These are phyloP conservation scores for Epinephelus moara DNA, from an alignment of 2,113 vertebrate species.

Conservation along the genomic window DNA sequence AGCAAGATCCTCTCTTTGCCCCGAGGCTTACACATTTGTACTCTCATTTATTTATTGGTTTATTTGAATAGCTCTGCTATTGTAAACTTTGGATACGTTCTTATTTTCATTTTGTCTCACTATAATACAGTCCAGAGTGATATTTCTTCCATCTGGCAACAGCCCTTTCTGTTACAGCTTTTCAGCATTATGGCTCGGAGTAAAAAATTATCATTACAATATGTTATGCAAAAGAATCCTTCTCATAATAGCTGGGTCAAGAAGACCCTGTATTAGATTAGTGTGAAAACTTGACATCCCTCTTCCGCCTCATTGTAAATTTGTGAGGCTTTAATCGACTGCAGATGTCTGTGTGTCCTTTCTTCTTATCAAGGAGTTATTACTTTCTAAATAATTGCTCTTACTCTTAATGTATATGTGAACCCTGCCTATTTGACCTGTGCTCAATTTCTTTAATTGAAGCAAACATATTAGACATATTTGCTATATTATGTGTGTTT, in stretches of 20 bases:
- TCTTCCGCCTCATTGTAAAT: slow-evolving; percentile 78
- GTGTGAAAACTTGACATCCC: slow-evolving; percentile 77
- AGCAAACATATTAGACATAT: slow-evolving; percentile 70
- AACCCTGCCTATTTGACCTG: slow-evolving; percentile 75
- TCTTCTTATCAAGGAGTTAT: slow-evolving; percentile 79
- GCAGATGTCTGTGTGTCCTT: slow-evolving; percentile 78
- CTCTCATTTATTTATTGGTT: slow-evolving; percentile 79
- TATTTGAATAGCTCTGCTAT: slow-evolving; percentile 73
- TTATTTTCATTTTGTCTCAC: slow-evolving; percentile 66
- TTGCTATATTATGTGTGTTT: slow-evolving; percentile 70
- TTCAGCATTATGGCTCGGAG: slow-evolving; percentile 44
- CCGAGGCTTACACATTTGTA: slow-evolving; percentile 71
- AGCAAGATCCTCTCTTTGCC: slow-evolving; percentile 63
- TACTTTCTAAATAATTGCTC: slow-evolving; percentile 82
- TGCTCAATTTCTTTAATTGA: slow-evolving; percentile 70
- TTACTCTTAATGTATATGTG: slow-evolving; percentile 71
- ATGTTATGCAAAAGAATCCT: slow-evolving; percentile 58
- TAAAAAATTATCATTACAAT: slow-evolving; percentile 66
- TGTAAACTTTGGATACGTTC: slow-evolving; percentile 75
- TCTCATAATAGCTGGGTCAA: slow-evolving; percentile 58
- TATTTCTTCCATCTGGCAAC: slow-evolving; percentile 71
- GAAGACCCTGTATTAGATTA: slow-evolving; percentile 69
- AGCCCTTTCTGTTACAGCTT: slow-evolving; percentile 46
- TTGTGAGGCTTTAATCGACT: slow-evolving; percentile 73
- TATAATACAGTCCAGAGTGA: slow-evolving; percentile 49